Conservation (phyloP, 2,797 vertebrate species). For the Sciaenops ocellatus region DNA sequence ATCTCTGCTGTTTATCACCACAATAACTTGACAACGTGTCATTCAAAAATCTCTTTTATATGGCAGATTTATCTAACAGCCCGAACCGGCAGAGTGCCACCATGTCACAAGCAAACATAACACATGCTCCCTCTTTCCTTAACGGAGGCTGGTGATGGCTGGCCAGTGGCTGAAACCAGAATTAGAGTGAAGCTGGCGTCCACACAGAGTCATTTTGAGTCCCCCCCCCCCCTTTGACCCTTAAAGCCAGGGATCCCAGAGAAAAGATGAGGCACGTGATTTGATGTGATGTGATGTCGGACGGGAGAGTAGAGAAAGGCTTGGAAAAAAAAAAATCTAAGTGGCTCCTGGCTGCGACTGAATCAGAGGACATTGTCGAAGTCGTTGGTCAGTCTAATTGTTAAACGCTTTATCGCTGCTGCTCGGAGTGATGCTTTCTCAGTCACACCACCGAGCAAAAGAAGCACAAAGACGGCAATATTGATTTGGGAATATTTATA, state of each 20-base stretch:
- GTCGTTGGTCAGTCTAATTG: constrained; percentile 24
- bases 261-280: constrained; percentile 59
- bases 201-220: constrained; percentile 68
- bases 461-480: neutral
- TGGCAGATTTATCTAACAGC: constrained; percentile 26
- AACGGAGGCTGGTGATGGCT: constrained; percentile 58
- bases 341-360: constrained; percentile 31
- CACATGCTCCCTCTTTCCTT: constrained; percentile 44
- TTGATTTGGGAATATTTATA: neutral
- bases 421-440: neutral
- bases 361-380: constrained; percentile 29
- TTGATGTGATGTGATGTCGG: constrained; percentile 56
- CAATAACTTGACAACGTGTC: constrained; percentile 27
- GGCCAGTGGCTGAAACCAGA: constrained; percentile 62
- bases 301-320: constrained; percentile 40
- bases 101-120: constrained; percentile 26
- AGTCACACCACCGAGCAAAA: fast-evolving
- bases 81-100: constrained; percentile 24
- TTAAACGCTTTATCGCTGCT: neutral
- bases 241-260: constrained; percentile 65
- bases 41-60: constrained; percentile 7
- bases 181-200: constrained; percentile 73
- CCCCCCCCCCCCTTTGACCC: constrained; percentile 58
- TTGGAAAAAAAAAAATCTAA: constrained; percentile 18
- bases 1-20: constrained; percentile 29